A percentile compares a stretch with the other conserved stretches of the same genome.
phyloP scores from a whole-genome alignment of 2,113 vertebrate genomes.

The Pongo pygmaeus region DNA sequence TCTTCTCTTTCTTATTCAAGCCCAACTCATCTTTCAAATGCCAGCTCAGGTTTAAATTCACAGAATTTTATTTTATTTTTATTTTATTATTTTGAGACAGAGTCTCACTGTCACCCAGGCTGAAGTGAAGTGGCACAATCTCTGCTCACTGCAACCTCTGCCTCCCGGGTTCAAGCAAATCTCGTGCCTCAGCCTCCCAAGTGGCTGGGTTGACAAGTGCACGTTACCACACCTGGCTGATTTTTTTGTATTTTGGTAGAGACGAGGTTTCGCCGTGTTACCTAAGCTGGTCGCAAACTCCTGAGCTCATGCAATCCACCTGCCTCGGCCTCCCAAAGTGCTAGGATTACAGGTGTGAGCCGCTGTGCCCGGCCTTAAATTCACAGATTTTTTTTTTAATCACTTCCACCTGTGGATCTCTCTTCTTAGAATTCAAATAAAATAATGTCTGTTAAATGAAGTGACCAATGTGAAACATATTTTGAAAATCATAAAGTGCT shows the following conservation, averaged over 20 bases:
- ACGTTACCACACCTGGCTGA: not conserved
- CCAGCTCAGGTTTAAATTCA: not conserved
- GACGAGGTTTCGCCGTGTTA: not conserved
- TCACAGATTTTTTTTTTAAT: not conserved
- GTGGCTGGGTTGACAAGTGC: not conserved
- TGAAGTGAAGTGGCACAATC: not conserved
- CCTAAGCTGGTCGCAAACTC: not conserved
- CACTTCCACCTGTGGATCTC: not conserved
- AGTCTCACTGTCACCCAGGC: not conserved
- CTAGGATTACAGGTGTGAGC: not conserved
- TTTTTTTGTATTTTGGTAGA: not conserved
- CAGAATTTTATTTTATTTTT: not conserved
- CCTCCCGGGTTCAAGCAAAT: not conserved
- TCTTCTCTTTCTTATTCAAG: not conserved
- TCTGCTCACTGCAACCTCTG: not conserved
- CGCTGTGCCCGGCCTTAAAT: too few species aligned
- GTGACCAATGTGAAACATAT: not conserved
- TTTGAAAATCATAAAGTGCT: not conserved
- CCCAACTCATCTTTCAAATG: not conserved
- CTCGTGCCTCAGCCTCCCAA: not conserved
- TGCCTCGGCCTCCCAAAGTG: not conserved
- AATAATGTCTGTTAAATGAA: constrained; percentile 7
- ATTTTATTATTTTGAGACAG: not conserved
- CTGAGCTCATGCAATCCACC: not conserved
- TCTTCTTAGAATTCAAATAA: not conserved